Conservation (phyloP, 2,113 vertebrate genomes). For the Tonatia bakeri region DNA sequence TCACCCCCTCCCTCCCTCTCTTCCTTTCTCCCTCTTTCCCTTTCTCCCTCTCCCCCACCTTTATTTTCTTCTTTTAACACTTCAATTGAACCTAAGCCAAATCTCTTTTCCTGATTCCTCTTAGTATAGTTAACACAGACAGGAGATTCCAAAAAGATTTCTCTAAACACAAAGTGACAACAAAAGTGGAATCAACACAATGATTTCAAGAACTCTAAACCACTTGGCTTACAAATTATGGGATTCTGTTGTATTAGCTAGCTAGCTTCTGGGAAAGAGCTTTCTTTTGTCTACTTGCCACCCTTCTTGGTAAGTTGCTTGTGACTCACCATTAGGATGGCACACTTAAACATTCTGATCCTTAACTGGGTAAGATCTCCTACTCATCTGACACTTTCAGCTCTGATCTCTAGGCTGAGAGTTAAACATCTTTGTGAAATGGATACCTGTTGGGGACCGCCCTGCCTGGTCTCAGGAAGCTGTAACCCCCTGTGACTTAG, state of each 20-base stretch:
- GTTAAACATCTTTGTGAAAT: neutral
- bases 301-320: neutral
- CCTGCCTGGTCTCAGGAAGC: too few species aligned
- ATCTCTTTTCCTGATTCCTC: slow-evolving; percentile 18
- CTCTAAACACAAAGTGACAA: slow-evolving; percentile 16
- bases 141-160: neutral
- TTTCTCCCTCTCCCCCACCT: rapidly evolving
- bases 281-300: neutral
- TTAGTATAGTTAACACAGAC: neutral
- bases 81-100: slow-evolving; percentile 21
- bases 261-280: neutral
- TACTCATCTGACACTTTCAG: neutral
- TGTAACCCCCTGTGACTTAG: too few species aligned
- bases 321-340: neutral
- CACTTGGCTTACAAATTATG: neutral
- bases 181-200: slow-evolving; percentile 5
- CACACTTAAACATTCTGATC: neutral
- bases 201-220: neutral
- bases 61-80: neutral
- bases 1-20: neutral
- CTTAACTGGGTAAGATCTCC: neutral
- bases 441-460: too few species aligned
- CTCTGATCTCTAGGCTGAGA: neutral
- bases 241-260: neutral
- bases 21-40: rapidly evolving